phyloP scores from a whole-genome alignment of 2,888 invertebrate species.

The Xestia rhomboidea region DNA sequence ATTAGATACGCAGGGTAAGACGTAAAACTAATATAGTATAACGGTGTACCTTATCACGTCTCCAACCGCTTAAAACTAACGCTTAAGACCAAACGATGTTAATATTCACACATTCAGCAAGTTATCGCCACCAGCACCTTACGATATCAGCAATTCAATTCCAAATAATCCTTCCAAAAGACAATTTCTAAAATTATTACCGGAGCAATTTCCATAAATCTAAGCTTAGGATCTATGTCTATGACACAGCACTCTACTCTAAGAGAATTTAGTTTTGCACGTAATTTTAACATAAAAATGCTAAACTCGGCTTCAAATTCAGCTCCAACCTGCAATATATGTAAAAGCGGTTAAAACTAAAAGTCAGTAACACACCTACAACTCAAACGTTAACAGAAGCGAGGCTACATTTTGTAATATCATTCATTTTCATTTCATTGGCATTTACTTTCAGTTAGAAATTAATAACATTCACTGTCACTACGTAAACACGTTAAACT shows the following conservation, averaged over 20 bases:
- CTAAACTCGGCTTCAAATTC: conserved; percentile 45
- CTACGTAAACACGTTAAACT: too few relatives aligned
- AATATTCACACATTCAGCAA: conserved; percentile 42
- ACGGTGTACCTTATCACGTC: background rate
- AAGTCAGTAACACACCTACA: conserved; percentile 13
- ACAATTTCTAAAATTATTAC: conserved; percentile 57
- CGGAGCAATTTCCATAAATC: conserved; percentile 51
- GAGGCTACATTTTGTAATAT: background rate
- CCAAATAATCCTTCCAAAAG: conserved; percentile 40
- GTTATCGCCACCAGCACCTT: conserved; percentile 29
- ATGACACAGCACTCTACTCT: conserved; percentile 37
- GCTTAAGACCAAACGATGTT: conserved; percentile 38
- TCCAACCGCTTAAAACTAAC: conserved; percentile 1
- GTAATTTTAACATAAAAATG: conserved; percentile 53
- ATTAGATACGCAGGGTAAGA: background rate
- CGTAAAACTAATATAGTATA: background rate
- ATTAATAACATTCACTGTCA: background rate
- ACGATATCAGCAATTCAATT: conserved; percentile 44
- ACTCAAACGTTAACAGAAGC: background rate
- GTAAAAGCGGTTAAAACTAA: conserved; percentile 33
- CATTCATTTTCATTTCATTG: too few relatives aligned
- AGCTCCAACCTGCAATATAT: conserved; percentile 31
- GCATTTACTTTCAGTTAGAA: too few relatives aligned
- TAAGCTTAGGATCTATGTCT: conserved; percentile 42
- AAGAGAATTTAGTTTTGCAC: conserved; percentile 44